phyloP scores from a whole-genome alignment of 2,113 vertebrate genomes.

The Clupea harengus region DNA sequence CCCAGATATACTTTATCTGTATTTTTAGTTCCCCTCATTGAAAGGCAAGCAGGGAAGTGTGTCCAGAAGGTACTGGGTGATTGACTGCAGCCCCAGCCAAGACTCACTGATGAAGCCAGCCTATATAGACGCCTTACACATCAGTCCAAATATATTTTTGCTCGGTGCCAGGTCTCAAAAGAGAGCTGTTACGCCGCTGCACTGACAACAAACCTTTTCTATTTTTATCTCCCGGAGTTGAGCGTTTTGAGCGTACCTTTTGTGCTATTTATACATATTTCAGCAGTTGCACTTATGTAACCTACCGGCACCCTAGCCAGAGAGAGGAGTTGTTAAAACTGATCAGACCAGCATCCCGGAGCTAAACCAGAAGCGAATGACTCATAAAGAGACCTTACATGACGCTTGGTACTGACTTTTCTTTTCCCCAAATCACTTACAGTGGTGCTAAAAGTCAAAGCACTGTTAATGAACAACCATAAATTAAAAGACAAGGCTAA shows the following conservation, averaged over 20 bases:
- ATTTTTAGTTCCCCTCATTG: neutral
- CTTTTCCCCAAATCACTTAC: neutral
- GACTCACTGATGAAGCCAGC: neutral
- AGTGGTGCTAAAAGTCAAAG: neutral
- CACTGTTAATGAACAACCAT: neutral
- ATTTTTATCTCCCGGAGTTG: neutral
- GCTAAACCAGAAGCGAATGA: neutral
- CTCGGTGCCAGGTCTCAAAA: neutral
- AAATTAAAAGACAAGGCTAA: neutral
- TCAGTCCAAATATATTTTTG: neutral
- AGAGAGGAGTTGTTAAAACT: neutral
- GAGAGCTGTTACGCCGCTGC: neutral
- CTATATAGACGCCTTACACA: neutral
- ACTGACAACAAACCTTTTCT: neutral
- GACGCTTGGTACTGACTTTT: neutral
- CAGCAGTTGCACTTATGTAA: neutral
- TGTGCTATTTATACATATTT: slow-evolving; percentile 12
- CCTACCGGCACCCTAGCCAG: neutral
- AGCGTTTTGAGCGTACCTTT: neutral
- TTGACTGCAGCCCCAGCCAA: neutral
- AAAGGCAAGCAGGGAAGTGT: neutral
- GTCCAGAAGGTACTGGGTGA: neutral
- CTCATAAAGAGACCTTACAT: neutral
- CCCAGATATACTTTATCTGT: no score
- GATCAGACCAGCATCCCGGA: neutral